These are phyloP conservation scores for Chalcosyrphus nemorum DNA, from an alignment of 2,888 invertebrate genomes.

Conservation along the genomic window DNA sequence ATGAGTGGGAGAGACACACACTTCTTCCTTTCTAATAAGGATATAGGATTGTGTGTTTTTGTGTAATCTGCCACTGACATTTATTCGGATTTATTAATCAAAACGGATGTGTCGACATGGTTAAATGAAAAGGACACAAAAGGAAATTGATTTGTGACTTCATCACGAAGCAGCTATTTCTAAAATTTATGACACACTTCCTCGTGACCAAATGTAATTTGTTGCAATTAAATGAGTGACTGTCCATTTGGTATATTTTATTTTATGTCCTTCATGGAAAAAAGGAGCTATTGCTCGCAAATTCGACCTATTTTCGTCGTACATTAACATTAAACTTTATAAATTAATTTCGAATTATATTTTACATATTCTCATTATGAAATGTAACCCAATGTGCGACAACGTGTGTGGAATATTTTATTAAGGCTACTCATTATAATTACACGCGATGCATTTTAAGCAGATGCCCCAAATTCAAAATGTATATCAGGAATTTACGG, in stretches of 20 bases:
- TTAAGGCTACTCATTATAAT: slow-evolving; percentile 13
- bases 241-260: too few relatives aligned
- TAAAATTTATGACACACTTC: slow-evolving; percentile 19
- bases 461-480: slow-evolving; percentile 27
- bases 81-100: slow-evolving; percentile 56
- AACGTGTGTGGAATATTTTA: not conserved
- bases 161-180: slow-evolving; percentile 15
- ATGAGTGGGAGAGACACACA: not conserved
- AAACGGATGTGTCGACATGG: slow-evolving; percentile 1
- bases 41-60: slow-evolving; percentile 36
- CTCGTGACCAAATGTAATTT: slow-evolving; percentile 24
- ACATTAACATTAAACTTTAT: not conserved
- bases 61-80: slow-evolving; percentile 49
- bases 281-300: too few relatives aligned
- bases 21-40: slow-evolving; percentile 15
- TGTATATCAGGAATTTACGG: slow-evolving; percentile 1
- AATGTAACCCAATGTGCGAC: not conserved
- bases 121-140: too few relatives aligned
- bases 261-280: too few relatives aligned
- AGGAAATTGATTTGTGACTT: slow-evolving; percentile 65
- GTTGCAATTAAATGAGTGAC: not conserved
- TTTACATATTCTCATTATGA: not conserved
- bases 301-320: too few relatives aligned
- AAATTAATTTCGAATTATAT: not conserved
- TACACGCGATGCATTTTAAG: slow-evolving; percentile 4